Evolutionary conservation across 2,113 vertebrate genomes (phyloP), one percentile per base, ranked within the genome.

Genomic region (Cranoglanis bouderius): DNA sequence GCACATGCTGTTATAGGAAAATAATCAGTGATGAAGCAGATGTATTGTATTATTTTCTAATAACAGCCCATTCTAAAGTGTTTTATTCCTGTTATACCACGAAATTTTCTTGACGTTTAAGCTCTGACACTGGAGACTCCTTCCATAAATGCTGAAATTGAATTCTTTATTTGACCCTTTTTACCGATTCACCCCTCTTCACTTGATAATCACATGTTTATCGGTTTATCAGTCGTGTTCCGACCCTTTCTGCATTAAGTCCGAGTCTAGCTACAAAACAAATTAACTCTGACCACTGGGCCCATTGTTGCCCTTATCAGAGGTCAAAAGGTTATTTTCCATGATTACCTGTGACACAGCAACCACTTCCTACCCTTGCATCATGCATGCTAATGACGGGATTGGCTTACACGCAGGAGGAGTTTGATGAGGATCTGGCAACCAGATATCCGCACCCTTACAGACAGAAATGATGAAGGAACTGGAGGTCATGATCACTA

Each of bases 391-490:
- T 77, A 77, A 84, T 84, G 70, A 84, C 19, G 43, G 70, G 82
- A 77, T 84, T 88, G 67, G 40, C 40, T 88, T 88, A 84, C 87
- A 84, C 59, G 13, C 82, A 88, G 70, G 55, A 77, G 82, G 55
- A 84, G 16, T 57, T 46, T 24, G 63, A 88, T 26, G 51, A 75
- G 10, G 40, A 88, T 77, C 70, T 77, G 78, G 80, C 87, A 88
- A 82, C 78, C 26, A 21, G 80, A 72, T 67, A 77, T 82, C 61
- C 6, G n/a, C 72, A 57, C 72, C 55, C 24, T 18, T 12, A 40
- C 26, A 63, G 89, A n/a, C 84, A 59, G 67, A 32, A 88, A 35
- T 77, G 46, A 80, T 65, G 35, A 61, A 90, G 29, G 14, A 21
- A 80, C 61, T 1, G 0, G 32, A 65, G 85, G 67, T 26, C 70